Base-by-base conservation (phyloP, 2,888 invertebrate genomes). In the Brachyopa scutellaris region DNA sequence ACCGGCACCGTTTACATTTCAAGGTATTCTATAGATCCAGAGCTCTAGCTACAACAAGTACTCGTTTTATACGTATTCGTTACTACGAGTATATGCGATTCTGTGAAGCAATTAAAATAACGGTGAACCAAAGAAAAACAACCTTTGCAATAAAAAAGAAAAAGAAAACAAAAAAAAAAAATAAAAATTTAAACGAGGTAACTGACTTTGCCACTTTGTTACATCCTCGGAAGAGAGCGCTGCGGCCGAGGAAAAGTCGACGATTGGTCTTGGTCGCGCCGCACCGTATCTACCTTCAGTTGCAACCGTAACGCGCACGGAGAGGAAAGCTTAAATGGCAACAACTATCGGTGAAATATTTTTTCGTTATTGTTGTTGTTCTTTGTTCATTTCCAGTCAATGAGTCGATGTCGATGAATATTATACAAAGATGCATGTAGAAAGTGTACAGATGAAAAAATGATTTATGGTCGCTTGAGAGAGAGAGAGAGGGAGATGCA, bases 101-200 rank as follows among this genome's bases (percentile, higher is more conserved):
- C 80, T 69, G 29, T 59, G 76, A 76, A 80, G 80, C 80, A 80
- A 80, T 80, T 80, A 80, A 80, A 80, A 80, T 80, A 76, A 76
- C 80, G 21, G 80, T 76, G 76, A 70, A 80, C 69, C 23, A 21
- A 66, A 62, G 40, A 74, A 78, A 73, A 49, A 73, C 74, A 80
- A 80, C 69, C 62, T 76, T 64, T 59, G 42, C 6, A 33, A 21
- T 38, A 21, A 11, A 64, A 33, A 53, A 36, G 11, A 57, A 29
- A 38, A 42, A 33, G 55, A 55, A 36, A 74, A 53, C 13, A 15
- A 17, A 9, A 38, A 47, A 45, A 61, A 55, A 38, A 49, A 19
- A 13, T 15, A 19, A 69, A 69, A 69, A 62, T 55, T 42, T 26
- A 26, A 64, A 42, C 57, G 80, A 76, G 69, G 79, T 74, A 80